Conservation (phyloP, 2,888 invertebrate species). For the Apamea crenata region DNA sequence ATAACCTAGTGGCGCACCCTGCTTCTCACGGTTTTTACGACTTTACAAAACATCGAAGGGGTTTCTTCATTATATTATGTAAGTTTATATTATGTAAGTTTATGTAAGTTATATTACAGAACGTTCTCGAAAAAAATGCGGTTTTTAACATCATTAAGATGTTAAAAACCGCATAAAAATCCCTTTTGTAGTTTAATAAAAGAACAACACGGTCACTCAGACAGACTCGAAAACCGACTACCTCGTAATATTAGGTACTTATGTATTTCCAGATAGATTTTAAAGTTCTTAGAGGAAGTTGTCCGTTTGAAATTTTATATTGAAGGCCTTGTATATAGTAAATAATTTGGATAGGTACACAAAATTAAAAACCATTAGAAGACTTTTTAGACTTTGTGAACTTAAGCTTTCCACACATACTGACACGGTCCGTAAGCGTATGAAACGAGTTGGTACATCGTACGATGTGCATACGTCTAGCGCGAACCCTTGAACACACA, state of each 20-base stretch:
- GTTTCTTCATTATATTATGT: background rate
- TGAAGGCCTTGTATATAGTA: background rate
- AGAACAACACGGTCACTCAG: background rate
- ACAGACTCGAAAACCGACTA: background rate
- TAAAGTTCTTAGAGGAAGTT: background rate
- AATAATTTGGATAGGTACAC: background rate
- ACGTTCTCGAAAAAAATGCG: background rate
- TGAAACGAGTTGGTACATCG: background rate
- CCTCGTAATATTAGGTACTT: too few relatives aligned
- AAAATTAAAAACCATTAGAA: background rate
- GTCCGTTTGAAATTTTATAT: background rate
- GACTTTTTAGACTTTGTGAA: background rate
- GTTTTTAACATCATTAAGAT: too few relatives aligned
- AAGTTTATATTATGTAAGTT: background rate
- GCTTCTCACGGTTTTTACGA: background rate
- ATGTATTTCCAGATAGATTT: background rate
- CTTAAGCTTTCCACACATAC: background rate
- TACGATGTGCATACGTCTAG: background rate
- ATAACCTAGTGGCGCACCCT: background rate
- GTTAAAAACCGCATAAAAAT: background rate
- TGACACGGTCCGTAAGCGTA: background rate
- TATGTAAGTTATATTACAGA: background rate
- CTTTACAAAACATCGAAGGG: background rate
- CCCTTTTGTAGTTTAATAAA: background rate
- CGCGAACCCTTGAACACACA: background rate